These are phyloP conservation scores for Hippocampus barbouri DNA, from an alignment of 2,113 vertebrate species.

Conservation along the genomic window DNA sequence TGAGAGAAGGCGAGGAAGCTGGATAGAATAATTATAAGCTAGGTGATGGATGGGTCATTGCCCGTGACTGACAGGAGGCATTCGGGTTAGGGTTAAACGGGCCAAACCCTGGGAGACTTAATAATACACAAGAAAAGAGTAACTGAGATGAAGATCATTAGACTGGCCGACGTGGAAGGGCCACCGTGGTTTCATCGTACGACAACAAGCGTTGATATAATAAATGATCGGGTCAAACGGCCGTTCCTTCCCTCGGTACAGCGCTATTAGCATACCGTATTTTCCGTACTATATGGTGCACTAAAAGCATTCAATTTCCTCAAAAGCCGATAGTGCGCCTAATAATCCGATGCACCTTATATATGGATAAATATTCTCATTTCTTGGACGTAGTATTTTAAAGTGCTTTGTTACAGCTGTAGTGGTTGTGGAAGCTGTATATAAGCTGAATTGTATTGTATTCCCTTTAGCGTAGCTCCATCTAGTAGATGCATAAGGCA, in stretches of 20 bases:
- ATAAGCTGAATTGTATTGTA: too few species aligned
- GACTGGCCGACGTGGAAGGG: constrained; percentile 42
- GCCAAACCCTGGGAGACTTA: constrained; percentile 29
- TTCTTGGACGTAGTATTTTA: too few species aligned
- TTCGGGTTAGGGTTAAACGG: constrained; percentile 38
- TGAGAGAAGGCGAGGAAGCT: constrained; percentile 49
- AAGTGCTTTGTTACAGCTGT: too few species aligned
- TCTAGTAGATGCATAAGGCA: too few species aligned
- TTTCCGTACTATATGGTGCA: too few species aligned
- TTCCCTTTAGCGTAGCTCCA: too few species aligned
- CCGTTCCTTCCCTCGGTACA: not conserved
- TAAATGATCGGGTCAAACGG: not conserved
- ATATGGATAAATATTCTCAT: too few species aligned
- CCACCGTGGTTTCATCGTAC: constrained; percentile 29
- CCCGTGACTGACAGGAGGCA: constrained; percentile 53
- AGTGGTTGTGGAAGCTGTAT: too few species aligned
- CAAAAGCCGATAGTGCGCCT: too few species aligned
- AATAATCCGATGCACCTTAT: too few species aligned
- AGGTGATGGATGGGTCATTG: constrained; percentile 59
- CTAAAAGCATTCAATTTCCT: too few species aligned
- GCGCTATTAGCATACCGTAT: not conserved
- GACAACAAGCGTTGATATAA: constrained; percentile 37
- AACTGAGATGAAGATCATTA: constrained; percentile 46
- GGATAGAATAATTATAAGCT: constrained; percentile 50
- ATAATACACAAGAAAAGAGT: constrained; percentile 31